Conservation (phyloP, 1,140 invertebrate genomes). For the Pristionchus pacificus region DNA sequence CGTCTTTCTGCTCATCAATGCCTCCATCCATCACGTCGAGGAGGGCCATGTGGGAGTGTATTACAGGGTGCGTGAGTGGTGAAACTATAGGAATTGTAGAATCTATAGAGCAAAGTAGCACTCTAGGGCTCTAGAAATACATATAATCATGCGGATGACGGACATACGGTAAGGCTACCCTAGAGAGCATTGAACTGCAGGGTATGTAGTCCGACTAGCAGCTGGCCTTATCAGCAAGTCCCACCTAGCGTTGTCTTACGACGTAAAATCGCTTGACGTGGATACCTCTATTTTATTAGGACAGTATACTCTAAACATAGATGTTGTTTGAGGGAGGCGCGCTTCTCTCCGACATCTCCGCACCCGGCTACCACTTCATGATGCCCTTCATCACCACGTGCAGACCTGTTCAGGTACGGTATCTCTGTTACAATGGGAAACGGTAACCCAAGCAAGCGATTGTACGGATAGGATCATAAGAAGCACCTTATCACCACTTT, state of each 20-base stretch:
- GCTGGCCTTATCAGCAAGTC: background rate
- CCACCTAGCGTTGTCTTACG: background rate
- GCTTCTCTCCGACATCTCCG: constrained; percentile 71
- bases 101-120: too few species aligned
- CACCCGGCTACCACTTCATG: constrained; percentile 85
- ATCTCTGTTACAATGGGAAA: too few species aligned
- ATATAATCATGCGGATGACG: too few species aligned
- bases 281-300: background rate
- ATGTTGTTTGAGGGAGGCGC: constrained; percentile 71
- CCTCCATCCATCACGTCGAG: constrained; percentile 14
- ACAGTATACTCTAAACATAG: background rate
- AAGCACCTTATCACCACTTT: too few species aligned
- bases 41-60: constrained; percentile 79
- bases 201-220: background rate
- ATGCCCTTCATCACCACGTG: constrained; percentile 76
- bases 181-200: background rate
- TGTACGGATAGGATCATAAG: too few species aligned
- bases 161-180: too few species aligned
- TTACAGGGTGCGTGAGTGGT: constrained; percentile 69
- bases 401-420: constrained; percentile 75
- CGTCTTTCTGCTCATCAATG: background rate
- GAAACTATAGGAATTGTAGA: too few species aligned
- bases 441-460: too few species aligned
- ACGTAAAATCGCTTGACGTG: background rate
- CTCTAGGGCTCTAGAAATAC: too few species aligned